Evolutionary conservation across 2,888 invertebrate species (phyloP), one percentile per base, ranked within the genome.

Genomic region (Hyles lineata): DNA sequence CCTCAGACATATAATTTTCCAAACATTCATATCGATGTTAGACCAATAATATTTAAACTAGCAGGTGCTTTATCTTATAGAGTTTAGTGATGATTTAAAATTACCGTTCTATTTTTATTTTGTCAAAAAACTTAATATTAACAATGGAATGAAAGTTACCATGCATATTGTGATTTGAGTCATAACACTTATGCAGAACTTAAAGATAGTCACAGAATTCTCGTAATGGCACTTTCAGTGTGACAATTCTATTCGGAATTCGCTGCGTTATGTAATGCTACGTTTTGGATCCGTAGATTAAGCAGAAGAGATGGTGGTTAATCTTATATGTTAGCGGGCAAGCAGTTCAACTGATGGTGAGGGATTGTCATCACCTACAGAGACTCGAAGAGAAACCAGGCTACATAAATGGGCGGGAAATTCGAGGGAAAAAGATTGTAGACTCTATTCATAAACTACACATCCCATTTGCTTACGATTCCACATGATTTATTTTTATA

Each of bases 141-240:
- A 77, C 77, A 81, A 83, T 84, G 85, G 84, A 87, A 85, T 85
- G 84, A 86, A 83, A 67, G 43, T 67, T 81, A 84, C 72, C 78
- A 77, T 76, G 74, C 69, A 80, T 80, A 80, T 78, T 81, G 74
- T 78, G 72, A 80, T 79, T 75, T 76, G 76, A 71, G 72, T 69
- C 72, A 70, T 72, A 73, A 77, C 19, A 74, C 72, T 63, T 60
- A 67, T 67, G 35, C 63, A 19, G 23, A 67, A 50, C 67, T 50
- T 67, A 67, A 67, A 67, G 32, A 67, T 67, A 67, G 21, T 50
- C 50, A 67, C 50, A 67, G 23, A 67, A 50, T 23, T 67, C 35
- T 67, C 11, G 21, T 67, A 43, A 70, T 70, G 70, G 70, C 70
- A 70, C 70, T 77, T 74, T 73, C 72, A 77, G 74, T 74, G 75